phyloP scores from a whole-genome alignment of 2,888 invertebrate species.

The Lottia scabra region DNA sequence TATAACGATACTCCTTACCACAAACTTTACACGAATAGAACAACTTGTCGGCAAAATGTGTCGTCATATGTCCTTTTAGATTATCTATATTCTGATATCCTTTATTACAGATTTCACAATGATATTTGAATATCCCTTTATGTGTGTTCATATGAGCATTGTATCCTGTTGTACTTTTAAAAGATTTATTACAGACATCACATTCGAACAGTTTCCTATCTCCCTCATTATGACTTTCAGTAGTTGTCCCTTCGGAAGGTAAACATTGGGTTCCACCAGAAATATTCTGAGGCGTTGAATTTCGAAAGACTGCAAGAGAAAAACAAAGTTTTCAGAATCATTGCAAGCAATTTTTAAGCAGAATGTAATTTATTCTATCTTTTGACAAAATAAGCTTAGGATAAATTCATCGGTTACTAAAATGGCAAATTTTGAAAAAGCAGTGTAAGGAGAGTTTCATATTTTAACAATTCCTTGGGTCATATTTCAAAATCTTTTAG shows the following conservation, averaged over 20 bases:
- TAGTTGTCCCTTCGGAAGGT: neutral
- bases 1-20: neutral
- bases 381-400: too few species aligned
- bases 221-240: neutral
- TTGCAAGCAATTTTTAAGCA: too few species aligned
- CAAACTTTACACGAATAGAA: neutral
- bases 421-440: too few species aligned
- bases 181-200: neutral
- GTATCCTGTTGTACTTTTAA: neutral
- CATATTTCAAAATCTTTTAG: too few species aligned
- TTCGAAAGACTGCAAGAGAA: neutral
- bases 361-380: too few species aligned
- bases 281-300: neutral
- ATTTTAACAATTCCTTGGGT: too few species aligned
- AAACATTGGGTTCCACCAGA: neutral
- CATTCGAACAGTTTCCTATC: neutral
- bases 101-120: neutral
- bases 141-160: neutral
- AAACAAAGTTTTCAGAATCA: neutral
- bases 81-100: conserved; percentile 3
- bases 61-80: neutral
- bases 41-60: neutral
- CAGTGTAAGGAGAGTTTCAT: too few species aligned
- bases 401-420: too few species aligned
- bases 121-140: neutral